Conservation (phyloP, 2,113 vertebrate species). For the Dicentrarchus labrax region DNA sequence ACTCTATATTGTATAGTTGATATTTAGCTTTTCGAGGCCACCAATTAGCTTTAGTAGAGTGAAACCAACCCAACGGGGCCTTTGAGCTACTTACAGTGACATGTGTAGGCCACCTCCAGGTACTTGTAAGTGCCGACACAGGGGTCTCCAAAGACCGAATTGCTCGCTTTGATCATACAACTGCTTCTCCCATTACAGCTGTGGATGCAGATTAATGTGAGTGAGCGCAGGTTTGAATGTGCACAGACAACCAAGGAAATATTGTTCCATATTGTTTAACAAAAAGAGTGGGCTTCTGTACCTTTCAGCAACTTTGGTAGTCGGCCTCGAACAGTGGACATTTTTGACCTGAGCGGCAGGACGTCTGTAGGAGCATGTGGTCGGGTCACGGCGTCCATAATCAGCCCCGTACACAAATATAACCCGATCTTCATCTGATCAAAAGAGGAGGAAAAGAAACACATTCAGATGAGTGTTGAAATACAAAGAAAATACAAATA, state of each 20-base stretch:
- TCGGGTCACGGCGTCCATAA: slow-evolving; percentile 28
- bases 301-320: slow-evolving; percentile 16
- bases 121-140: slow-evolving; percentile 44
- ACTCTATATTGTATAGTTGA: too few relatives aligned
- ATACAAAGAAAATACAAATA: neutral
- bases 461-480: neutral
- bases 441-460: neutral
- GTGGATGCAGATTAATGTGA: slow-evolving; percentile 15
- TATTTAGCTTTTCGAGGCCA: too few relatives aligned
- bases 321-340: neutral
- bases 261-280: too few relatives aligned
- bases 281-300: neutral
- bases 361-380: slow-evolving; percentile 1
- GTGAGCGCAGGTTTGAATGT: neutral
- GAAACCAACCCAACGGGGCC: too few relatives aligned
- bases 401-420: slow-evolving; percentile 15
- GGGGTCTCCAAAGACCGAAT: slow-evolving; percentile 31
- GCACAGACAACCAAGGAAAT: too few relatives aligned
- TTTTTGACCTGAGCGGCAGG: neutral
- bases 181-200: slow-evolving; percentile 46
- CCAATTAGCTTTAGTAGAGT: too few relatives aligned
- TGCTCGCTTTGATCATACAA: slow-evolving; percentile 12
- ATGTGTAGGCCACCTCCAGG: slow-evolving; percentile 39
- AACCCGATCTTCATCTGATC: neutral
- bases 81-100: slow-evolving; percentile 14